These are phyloP conservation scores for Ganaspis brasiliensis DNA, from an alignment of 2,888 invertebrate genomes.

Conservation along the genomic window DNA sequence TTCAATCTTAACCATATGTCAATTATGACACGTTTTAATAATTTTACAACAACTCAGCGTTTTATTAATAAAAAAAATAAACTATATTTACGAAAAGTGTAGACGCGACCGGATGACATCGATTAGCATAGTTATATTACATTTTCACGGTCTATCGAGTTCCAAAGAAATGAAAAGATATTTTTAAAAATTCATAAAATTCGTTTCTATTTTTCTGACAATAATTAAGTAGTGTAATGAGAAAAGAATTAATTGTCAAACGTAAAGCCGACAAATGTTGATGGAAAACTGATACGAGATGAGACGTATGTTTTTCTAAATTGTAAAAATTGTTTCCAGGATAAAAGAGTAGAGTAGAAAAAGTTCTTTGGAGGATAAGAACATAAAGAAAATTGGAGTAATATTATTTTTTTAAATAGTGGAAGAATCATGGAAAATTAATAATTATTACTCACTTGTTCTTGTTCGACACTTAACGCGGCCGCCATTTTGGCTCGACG, in stretches of 20 bases:
- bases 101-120: conserved; percentile 41
- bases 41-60: neutral
- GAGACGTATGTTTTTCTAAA: conserved; percentile 29
- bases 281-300: neutral
- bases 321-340: neutral
- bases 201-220: neutral
- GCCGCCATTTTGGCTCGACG: conserved; percentile 84
- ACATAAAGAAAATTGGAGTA: neutral
- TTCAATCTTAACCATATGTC: neutral
- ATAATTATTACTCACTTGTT: conserved; percentile 85
- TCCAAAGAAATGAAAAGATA: neutral
- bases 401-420: neutral
- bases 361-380: neutral
- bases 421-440: conserved; percentile 30
- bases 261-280: conserved; percentile 13
- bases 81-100: conserved; percentile 25
- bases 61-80: conserved; percentile 4
- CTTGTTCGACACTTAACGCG: conserved; percentile 89
- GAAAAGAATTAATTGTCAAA: conserved; percentile 2
- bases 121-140: conserved; percentile 28
- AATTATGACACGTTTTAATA: neutral
- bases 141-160: neutral
- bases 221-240: neutral
- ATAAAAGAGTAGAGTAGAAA: neutral
- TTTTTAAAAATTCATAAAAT: neutral